Percentiles rank a stretch among this genome's conserved stretches.
These are phyloP conservation scores for Drosophila aff. DNA, from an alignment of 1,140 invertebrate genomes.

Conservation along the genomic window DNA sequence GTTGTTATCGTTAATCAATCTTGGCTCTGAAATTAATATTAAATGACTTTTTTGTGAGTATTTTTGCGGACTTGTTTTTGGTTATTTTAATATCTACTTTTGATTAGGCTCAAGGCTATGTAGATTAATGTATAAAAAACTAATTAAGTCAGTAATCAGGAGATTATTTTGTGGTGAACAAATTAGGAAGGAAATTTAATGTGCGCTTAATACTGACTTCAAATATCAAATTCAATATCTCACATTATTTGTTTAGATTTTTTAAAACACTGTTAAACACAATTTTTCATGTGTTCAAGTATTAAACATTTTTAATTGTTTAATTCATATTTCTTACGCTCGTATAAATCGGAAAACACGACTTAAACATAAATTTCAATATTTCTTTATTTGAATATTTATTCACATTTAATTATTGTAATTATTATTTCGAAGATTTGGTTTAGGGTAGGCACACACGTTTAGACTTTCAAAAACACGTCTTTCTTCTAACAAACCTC, in stretches of 20 bases:
- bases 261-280: no score
- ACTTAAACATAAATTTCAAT: no score
- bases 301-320: no score
- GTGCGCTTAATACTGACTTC: neutral
- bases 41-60: neutral
- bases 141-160: neutral
- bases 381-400: neutral
- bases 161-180: neutral
- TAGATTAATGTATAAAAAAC: neutral
- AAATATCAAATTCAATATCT: no score
- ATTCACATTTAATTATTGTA: neutral
- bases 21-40: neutral
- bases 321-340: no score
- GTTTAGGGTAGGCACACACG: neutral
- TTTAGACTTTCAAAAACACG: neutral
- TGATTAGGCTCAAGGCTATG: slow-evolving; percentile 1
- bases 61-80: neutral
- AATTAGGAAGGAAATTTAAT: no score
- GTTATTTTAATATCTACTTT: neutral
- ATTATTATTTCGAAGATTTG: neutral
- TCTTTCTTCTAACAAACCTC: neutral
- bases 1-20: neutral
- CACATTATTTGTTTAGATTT: no score
- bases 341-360: no score
- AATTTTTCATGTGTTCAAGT: no score